A percentile compares a stretch with the other conserved stretches of the same genome.
These are phyloP conservation scores for Boloria euphrosyne DNA, from an alignment of 2,888 invertebrate species.

Conservation along the genomic window DNA sequence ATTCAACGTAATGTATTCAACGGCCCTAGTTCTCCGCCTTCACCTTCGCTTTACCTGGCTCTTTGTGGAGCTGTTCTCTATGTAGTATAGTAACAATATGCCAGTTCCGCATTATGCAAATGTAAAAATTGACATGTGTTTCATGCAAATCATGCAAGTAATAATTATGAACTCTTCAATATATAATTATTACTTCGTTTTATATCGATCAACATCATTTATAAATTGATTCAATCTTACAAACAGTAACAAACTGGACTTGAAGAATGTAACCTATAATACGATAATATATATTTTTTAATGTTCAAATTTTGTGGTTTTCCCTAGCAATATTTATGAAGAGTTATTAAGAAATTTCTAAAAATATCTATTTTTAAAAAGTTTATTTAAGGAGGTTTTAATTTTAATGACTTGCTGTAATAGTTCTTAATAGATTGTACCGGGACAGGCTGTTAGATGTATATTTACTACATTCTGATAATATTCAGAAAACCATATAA, in stretches of 20 bases:
- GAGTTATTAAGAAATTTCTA: too few species aligned
- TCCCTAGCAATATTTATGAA: too few species aligned
- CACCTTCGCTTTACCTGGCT: conserved; percentile 56
- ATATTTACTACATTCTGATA: not conserved
- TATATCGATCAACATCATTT: not conserved
- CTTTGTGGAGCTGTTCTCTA: conserved; percentile 51
- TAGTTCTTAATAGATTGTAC: too few species aligned
- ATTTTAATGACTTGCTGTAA: too few species aligned
- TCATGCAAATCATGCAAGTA: conserved; percentile 36
- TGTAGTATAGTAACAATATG: conserved; percentile 32
- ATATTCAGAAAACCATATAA: conserved; percentile 5
- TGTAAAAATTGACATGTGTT: conserved; percentile 37
- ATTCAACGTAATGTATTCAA: conserved; percentile 79
- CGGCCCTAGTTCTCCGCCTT: conserved; percentile 67
- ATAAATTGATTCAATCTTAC: too few species aligned
- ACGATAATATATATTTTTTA: too few species aligned
- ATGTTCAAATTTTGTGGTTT: too few species aligned
- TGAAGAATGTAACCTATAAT: too few species aligned
- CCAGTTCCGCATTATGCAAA: conserved; percentile 42
- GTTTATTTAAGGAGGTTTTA: too few species aligned
- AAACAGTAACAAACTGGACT: too few species aligned
- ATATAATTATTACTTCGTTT: not conserved
- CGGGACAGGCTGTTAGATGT: too few species aligned
- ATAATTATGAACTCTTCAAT: not conserved
- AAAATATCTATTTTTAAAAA: too few species aligned